Conservation (phyloP, 2,888 invertebrate species). For the Corbicula japonica region DNA sequence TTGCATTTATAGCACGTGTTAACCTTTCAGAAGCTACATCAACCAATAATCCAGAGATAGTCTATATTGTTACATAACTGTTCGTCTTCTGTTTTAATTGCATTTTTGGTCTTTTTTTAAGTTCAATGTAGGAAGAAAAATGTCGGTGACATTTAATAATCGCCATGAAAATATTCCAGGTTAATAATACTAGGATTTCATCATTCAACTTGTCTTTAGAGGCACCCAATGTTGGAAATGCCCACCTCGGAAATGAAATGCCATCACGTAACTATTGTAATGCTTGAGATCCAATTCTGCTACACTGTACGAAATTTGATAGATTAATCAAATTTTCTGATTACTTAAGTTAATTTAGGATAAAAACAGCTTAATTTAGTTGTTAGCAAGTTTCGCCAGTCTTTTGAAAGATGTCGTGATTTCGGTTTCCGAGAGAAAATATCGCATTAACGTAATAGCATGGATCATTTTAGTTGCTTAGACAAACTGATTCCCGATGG, state of each 20-base stretch:
- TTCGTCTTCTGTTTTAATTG: too few species aligned
- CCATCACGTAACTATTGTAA: conserved; percentile 37
- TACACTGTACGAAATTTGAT: conserved; percentile 48
- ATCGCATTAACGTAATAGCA: conserved; percentile 66
- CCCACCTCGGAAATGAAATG: conserved; percentile 55
- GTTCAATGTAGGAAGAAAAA: too few species aligned
- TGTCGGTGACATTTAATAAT: too few species aligned
- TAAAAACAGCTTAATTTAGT: conserved; percentile 68
- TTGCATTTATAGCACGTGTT: too few species aligned
- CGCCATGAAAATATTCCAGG: too few species aligned
- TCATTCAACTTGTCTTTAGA: too few species aligned
- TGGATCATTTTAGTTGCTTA: conserved; percentile 55
- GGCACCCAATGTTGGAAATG: too few species aligned
- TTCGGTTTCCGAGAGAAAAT: conserved; percentile 42
- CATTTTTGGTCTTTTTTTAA: too few species aligned
- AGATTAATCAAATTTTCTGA: conserved; percentile 67
- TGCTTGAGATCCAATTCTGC: conserved; percentile 40
- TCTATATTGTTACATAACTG: too few species aligned
- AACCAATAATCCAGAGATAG: too few species aligned
- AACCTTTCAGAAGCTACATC: too few species aligned
- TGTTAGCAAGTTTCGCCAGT: conserved; percentile 54
- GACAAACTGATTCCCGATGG: conserved; percentile 47
- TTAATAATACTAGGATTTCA: too few species aligned
- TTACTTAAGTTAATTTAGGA: conserved; percentile 69
- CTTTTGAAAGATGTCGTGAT: conserved; percentile 64